These are phyloP conservation scores for Polypedilum vanderplanki DNA, from an alignment of 1,140 invertebrate genomes.

Conservation along the genomic window DNA sequence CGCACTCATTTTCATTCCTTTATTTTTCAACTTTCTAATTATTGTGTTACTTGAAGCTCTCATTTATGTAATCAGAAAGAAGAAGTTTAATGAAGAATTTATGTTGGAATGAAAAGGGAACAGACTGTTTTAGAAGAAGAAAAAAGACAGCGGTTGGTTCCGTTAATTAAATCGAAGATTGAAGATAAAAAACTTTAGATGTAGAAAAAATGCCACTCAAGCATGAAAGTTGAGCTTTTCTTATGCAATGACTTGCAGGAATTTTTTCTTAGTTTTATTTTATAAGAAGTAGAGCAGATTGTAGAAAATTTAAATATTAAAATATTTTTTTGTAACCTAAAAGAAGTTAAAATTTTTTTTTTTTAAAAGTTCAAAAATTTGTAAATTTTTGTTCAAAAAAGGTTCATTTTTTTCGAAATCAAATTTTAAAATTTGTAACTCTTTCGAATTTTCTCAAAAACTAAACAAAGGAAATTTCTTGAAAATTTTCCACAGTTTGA, in stretches of 20 bases:
- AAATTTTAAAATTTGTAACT: too few relatives aligned
- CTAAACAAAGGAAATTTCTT: background rate
- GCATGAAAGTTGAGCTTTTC: too few relatives aligned
- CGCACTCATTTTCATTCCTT: background rate
- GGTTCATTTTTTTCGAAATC: too few relatives aligned
- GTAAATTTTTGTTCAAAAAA: too few relatives aligned
- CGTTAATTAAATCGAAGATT: conserved; percentile 19
- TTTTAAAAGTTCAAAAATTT: too few relatives aligned
- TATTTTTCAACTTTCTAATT: conserved; percentile 5
- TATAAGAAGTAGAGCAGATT: too few relatives aligned
- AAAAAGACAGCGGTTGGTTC: background rate
- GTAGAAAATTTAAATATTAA: too few relatives aligned
- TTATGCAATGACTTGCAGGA: too few relatives aligned
- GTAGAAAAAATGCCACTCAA: conserved; percentile 7
- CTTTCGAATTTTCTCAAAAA: background rate
- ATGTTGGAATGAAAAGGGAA: background rate
- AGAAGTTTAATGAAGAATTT: conserved; percentile 19
- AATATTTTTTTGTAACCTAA: too few relatives aligned
- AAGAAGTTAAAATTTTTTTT: too few relatives aligned
- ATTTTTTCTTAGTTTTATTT: too few relatives aligned
- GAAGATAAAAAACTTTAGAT: background rate
- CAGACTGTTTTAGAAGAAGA: background rate
- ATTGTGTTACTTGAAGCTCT: conserved; percentile 11
- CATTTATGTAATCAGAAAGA: background rate
- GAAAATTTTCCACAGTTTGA: background rate